Evolutionary conservation across 2,888 invertebrate species (phyloP), one percentile per base, ranked within the genome.

Genomic region (Stenurella melanura): DNA sequence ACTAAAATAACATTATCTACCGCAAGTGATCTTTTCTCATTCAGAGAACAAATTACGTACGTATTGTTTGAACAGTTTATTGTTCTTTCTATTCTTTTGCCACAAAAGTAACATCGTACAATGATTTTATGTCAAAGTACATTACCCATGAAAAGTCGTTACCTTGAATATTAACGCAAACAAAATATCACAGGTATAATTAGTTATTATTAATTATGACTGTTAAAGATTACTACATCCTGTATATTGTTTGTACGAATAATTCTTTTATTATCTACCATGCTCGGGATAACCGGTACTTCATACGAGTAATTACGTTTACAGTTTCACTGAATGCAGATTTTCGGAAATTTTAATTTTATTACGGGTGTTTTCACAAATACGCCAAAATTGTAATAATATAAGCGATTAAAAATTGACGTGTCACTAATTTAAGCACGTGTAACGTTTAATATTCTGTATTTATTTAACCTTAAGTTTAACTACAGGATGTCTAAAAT

Each of bases 151-250:
- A 72, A 57, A 74, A 68, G 64, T 58, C 57, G 26, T 50, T 60
- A 64, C 79, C 79, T 77, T 79, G 76, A 79, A 70, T 57, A 79
- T 75, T 66, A 70, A 60, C 74, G 74, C 72, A 76, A 76, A 78
- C 72, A 73, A 76, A 76, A 76, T 76, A 69, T 56, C 58, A 63
- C 61, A 34, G 34, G 34, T 38, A 56, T 69, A 73, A 73, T 76
- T 63, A 76, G 67, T 76, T 76, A 60, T 61, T 68, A 68, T 56
- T 74, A 70, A 76, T 76, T 76, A 72, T 64, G 58, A 66, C 61
- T 71, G 71, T 70, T 72, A 67, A 67, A 75, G 70, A 69, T 75
- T 64, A 67, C 57, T 70, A 70, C 70, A 75, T 75, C 74, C 74
- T 75, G 70, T 70, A 70, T 61, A 54, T n/a, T 50, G 61, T 74